Evolutionary conservation across 2,113 vertebrate species (phyloP).

Genomic region (Orthonyx spaldingii): DNA sequence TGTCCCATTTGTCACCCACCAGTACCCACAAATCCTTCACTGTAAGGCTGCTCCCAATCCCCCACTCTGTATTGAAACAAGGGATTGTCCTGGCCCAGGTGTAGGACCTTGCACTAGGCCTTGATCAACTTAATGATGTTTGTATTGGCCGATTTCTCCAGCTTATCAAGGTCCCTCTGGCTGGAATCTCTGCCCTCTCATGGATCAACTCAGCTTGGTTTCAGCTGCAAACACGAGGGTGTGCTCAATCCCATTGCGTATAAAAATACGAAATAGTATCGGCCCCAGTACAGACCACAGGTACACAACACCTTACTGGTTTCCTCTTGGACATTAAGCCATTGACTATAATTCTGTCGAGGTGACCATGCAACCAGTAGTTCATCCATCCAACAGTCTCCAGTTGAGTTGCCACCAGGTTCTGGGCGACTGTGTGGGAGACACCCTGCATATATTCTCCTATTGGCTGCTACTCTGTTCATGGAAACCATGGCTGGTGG

Average conservation of each 20-base stretch:
- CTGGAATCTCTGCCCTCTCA: background rate
- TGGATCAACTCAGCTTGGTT: background rate
- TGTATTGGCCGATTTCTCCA: too few species aligned
- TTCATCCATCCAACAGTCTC: background rate
- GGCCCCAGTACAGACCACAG: background rate
- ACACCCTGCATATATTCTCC: background rate
- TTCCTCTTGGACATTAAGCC: background rate
- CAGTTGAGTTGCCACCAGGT: too few species aligned
- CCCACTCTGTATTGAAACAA: too few species aligned
- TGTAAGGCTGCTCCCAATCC: too few species aligned
- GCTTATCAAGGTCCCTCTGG: background rate
- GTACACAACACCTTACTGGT: too few species aligned
- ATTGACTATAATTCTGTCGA: background rate
- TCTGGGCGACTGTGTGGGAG: background rate
- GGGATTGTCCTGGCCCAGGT: too few species aligned
- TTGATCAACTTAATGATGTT: too few species aligned
- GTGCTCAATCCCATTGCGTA: background rate
- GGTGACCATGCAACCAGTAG: background rate
- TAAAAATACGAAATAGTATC: background rate
- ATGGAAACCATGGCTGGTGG: background rate
- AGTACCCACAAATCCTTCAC: too few species aligned
- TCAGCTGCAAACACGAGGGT: background rate
- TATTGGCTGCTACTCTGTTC: background rate
- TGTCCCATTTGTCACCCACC: too few species aligned
- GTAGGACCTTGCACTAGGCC: too few species aligned